Evolutionary conservation across 2,888 invertebrate species (phyloP).

Genomic region (Apocheima hispidaria): DNA sequence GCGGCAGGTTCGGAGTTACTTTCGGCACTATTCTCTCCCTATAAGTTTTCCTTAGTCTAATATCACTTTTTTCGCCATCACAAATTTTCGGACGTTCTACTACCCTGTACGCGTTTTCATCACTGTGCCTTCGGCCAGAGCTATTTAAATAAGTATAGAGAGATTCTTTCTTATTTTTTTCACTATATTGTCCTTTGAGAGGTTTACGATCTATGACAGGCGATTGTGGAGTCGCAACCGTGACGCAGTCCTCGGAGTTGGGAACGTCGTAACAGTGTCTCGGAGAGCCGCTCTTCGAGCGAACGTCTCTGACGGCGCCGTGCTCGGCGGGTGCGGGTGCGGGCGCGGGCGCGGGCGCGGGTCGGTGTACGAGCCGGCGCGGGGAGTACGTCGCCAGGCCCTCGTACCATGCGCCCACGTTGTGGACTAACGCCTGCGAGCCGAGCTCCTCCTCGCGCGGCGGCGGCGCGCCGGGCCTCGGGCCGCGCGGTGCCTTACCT

Average conservation of each 20-base stretch:
- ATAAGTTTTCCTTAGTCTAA: conserved; percentile 57
- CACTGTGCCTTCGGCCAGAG: conserved; percentile 21
- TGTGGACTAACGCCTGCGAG: conserved; percentile 43
- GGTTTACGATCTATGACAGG: background rate
- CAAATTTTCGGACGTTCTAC: conserved; percentile 39
- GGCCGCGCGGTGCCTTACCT: conserved; percentile 55
- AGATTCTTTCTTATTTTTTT: conserved; percentile 21
- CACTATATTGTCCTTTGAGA: conserved; percentile 10
- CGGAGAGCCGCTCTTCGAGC: background rate
- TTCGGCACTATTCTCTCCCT: conserved; percentile 55
- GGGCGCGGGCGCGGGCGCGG: background rate
- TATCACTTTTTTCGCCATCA: conserved; percentile 53
- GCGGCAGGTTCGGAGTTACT: conserved; percentile 51
- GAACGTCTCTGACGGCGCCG: background rate
- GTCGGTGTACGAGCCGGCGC: background rate
- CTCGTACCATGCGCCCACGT: conserved; percentile 59
- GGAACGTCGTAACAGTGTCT: background rate
- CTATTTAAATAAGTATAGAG: conserved; percentile 15
- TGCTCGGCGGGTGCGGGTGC: background rate
- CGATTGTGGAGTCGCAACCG: background rate
- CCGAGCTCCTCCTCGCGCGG: background rate
- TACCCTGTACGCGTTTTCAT: conserved; percentile 39
- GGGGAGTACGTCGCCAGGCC: conserved; percentile 50
- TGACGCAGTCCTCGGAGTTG: background rate
- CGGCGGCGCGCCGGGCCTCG: conserved; percentile 32